Evolutionary conservation across 1,140 invertebrate species (phyloP), one percentile per base, ranked within the genome.

Genomic region (Pemphigus obesinymphae): DNA sequence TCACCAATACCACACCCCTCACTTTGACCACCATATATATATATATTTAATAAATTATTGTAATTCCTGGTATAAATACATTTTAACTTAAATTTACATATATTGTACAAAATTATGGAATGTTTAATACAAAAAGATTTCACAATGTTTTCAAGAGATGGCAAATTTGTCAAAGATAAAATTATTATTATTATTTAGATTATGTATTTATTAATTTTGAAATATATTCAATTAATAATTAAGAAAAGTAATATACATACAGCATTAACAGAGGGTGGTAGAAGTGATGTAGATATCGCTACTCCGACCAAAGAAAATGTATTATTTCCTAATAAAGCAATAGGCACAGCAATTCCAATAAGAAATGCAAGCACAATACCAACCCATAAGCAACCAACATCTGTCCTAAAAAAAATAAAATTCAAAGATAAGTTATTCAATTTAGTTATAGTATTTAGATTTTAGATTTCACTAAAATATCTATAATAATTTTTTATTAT

Each of bases 221-320:
- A n/a, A n/a, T n/a, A n/a, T n/a, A n/a, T n/a, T n/a, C n/a, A n/a
- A n/a, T n/a, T n/a, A n/a, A n/a, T n/a, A n/a, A n/a, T n/a, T n/a
- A n/a, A n/a, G n/a, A n/a, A n/a, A n/a, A n/a, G n/a, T 53, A n/a
- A 72, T 81, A 45, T 45, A 87, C 86, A 87, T 86, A 91, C 91
- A 20, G 91, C 89, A 87, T 95, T 95, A 1, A 94, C 93, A 70
- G 92, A 91, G 3, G 93, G 93, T 10, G 93, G 93, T 20, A 94
- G 87, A 11, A 95, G 86, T 0, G 93, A 94, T 0, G 92, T 92
- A 2, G 93, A 94, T 83, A 95, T 94, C 3, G 93, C 93, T 10
- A 94, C 93, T 53, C 93, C 93, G 4, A 94, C 93, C 29, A 94
- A 86, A 1, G 93, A 93, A 3, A 91, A 90, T 26, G 91, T 89